Evolutionary conservation across 2,113 vertebrate genomes (phyloP), one percentile per base, ranked within the genome.

Genomic region (Psophia crepitans): DNA sequence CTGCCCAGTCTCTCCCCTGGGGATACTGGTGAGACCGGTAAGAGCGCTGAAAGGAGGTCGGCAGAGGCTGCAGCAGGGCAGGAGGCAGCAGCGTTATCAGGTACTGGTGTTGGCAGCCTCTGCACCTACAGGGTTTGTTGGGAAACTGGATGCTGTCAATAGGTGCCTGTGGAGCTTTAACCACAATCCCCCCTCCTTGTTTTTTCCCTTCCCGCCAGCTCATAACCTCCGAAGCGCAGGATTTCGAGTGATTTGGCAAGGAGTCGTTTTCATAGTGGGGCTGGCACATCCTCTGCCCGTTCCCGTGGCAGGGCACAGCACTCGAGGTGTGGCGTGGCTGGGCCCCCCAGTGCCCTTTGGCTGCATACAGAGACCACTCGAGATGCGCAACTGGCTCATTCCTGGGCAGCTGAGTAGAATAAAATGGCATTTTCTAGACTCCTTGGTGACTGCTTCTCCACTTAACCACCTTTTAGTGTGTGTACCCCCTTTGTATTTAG

Each of bases 281-380:
- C 49, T 37, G 58, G 68, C 1, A 4, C 43, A 65, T 74, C 22
- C n/a, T 89, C 58, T 74, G 51, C 63, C 57, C 14, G 1, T 84
- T 89, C 24, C 61, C 44, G 8, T 28, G 37, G 33, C 35, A 70
- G 57, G 48, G 68, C 32, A 27, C 75, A 33, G 46, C 39, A 28
- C 33, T 90, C 1, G 2, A 37, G 75, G 33, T 60, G 39, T 21
- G 19, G 53, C 12, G 13, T 54, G 66, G 46, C 65, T 39, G 60
- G 44, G 22, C 26, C 53, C 2, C 8, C 61, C 41, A 77, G 54
- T 68, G 51, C 39, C 48, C 30, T 84, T 54, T 66, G 58, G 14
- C 9, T 76, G 35, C 2, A 0, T 35, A 18, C 5, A 26, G 77
- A 73, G 27, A 60, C 41, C 33, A 8, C 44, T 87, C 0, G 1